Evolutionary conservation across 2,888 invertebrate genomes (phyloP).

Genomic region (Drosophila prostipennis): DNA sequence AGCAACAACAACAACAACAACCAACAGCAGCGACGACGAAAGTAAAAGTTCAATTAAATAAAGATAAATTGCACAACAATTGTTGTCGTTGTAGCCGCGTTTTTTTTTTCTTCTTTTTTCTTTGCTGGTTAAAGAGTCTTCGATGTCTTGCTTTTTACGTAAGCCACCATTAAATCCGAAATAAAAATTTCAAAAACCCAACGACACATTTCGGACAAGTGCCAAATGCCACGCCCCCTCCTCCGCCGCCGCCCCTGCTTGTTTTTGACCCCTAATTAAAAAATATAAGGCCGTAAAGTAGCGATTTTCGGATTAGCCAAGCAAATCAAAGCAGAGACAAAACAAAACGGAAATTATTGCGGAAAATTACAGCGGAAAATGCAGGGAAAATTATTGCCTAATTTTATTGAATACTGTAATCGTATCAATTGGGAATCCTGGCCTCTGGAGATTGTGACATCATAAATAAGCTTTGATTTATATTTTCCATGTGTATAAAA

Average conservation of each 20-base stretch:
- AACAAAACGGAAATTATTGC: slow-evolving; percentile 10
- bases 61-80: slow-evolving; percentile 78
- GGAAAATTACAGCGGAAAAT: slow-evolving; percentile 29
- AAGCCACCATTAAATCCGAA: slow-evolving; percentile 34
- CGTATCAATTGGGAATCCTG: no score
- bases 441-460: no score
- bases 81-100: slow-evolving; percentile 45
- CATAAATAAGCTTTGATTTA: no score
- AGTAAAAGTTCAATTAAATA: slow-evolving; percentile 77
- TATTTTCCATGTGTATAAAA: no score
- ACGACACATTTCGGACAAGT: slow-evolving; percentile 42
- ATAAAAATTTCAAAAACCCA: slow-evolving; percentile 36
- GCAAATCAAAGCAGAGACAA: slow-evolving; percentile 13
- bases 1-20: slow-evolving; percentile 20
- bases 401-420: no score
- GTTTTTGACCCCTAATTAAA: not conserved
- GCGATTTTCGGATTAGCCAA: slow-evolving; percentile 5
- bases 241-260: not conserved
- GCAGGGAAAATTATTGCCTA: no score
- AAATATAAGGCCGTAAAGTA: not conserved
- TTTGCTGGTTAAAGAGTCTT: not conserved
- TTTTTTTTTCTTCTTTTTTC: not conserved
- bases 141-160: slow-evolving; percentile 42
- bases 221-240: slow-evolving; percentile 14
- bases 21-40: slow-evolving; percentile 58